Base-by-base conservation (phyloP, 1,140 invertebrate genomes). In the Musca vetustissima region DNA sequence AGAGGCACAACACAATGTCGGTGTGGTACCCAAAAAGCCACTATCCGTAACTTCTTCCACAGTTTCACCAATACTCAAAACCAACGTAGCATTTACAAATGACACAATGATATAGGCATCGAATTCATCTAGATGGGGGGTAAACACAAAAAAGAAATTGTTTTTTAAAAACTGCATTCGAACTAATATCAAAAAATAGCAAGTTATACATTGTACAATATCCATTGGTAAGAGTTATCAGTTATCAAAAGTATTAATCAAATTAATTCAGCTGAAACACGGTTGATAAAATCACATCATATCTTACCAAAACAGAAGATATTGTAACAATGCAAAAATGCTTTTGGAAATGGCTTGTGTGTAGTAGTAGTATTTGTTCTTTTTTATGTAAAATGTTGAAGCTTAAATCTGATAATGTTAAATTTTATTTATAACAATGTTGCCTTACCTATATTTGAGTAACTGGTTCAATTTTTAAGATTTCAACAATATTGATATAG, bases 101-200 rank as follows among this genome's bases (percentile, higher is more conserved):
- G 98, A 99, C 71, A 99, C 98, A 83, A 99, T 97, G 87, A 99
- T 99, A 86, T 99, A 99, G 52, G 98, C 95, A 90, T 99, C 98
- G 89, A 89, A 99, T 83, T 97, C 93, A 86, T 98, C 96, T 97
- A 89, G 71, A 28, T 73, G 66, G 48, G 32, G 0, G 36, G 13
- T 28, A 15, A 25, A 24, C 15, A 49, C 7, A 49, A 17, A 13
- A 49, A 65, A 65, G 15, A 43, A 43, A 28, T 28, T 28, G 28
- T 28, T 28, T 28, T 28, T 4, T 28, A 4, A 28, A 3, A n/a
- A 7, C 15, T 49, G 21, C 32, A 8, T 65, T 25, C 6, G 6
- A 13, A 11, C 36, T 43, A 53, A 17, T 53, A 53, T 53, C 2
- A 21, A 14, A 43, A 43, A 9, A 43, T 43, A 43, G 2, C 36